Base-by-base conservation (phyloP, 2,797 vertebrate species). In the Ceryle rudis region DNA sequence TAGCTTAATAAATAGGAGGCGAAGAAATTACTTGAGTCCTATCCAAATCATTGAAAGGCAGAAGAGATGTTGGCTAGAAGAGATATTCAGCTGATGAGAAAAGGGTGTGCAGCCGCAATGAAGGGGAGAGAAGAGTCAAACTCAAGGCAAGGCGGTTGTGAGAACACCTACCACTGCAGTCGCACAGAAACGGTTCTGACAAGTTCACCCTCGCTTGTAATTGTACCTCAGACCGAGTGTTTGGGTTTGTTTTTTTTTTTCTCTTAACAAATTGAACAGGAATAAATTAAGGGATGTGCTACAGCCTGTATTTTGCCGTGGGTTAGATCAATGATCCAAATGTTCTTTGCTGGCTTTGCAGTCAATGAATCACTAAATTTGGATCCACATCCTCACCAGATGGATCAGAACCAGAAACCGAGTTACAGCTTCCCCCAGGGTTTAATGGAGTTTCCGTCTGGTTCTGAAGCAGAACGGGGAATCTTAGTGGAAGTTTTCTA, bases 291-390 rank as follows among this genome's bases (percentile, higher is more conserved):
- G 91, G 77, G 91, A 89, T 80, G 94, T 90, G 94, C 96, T 28
- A 62, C 81, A 81, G 93, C 86, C 92, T 93, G 86, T 72, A 71
- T 93, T 96, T 94, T 88, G 93, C 95, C 47, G 16, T 72, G 93
- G 91, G 91, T 90, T 84, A 95, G 90, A 95, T 95, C 88, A 22
- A 95, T 94, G 90, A 95, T 90, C 96, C 91, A 94, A 96, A 94
- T 95, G 96, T 93, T 97, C 93, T 95, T 78, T 93, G 90, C 93
- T 87, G 83, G 85, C 93, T 97, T 89, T 93, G 89, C 92, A 97
- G 92, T 90, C 95, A 97, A 93, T 93, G 94, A 96, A 91, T 95
- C 96, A 96, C 90, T 96, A 84, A 84, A 94, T 91, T 93, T 95
- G 95, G 94, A 94, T 88, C 93, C 77, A 88, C 77, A 55, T 35